Conservation (phyloP, 2,797 vertebrate species). For the Lycodopsis pacificus region DNA sequence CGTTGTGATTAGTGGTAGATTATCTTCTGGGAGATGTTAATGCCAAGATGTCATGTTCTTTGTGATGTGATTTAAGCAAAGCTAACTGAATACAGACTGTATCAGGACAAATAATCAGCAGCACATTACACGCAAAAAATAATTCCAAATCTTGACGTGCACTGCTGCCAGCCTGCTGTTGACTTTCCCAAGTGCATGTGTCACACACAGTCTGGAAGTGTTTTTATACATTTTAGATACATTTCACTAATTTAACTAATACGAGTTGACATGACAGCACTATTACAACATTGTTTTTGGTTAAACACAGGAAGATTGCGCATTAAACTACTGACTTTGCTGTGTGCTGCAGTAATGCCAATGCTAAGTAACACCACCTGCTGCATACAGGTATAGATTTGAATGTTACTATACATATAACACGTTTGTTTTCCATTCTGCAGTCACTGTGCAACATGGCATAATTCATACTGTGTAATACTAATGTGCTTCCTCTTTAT, state of each 20-base stretch:
- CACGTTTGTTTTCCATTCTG: neutral
- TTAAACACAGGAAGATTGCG: neutral
- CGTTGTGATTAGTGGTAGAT: neutral
- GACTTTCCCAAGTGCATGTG: conserved; percentile 9
- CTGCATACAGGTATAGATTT: neutral
- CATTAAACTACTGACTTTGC: neutral
- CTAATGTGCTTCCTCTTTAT: neutral
- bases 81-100: neutral
- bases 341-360: neutral
- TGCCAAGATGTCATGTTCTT: neutral
- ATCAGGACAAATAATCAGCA: conserved; percentile 6
- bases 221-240: neutral
- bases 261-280: neutral
- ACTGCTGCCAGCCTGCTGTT: neutral
- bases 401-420: neutral
- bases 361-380: neutral
- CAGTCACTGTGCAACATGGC: neutral
- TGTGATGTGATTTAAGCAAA: neutral
- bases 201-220: neutral
- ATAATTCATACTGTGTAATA: neutral
- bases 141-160: neutral
- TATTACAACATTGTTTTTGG: neutral
- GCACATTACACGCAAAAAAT: neutral
- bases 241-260: neutral
- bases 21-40: neutral